Evolutionary conservation across 2,797 vertebrate species (phyloP).

Genomic region (Enteromius anoplus): DNA sequence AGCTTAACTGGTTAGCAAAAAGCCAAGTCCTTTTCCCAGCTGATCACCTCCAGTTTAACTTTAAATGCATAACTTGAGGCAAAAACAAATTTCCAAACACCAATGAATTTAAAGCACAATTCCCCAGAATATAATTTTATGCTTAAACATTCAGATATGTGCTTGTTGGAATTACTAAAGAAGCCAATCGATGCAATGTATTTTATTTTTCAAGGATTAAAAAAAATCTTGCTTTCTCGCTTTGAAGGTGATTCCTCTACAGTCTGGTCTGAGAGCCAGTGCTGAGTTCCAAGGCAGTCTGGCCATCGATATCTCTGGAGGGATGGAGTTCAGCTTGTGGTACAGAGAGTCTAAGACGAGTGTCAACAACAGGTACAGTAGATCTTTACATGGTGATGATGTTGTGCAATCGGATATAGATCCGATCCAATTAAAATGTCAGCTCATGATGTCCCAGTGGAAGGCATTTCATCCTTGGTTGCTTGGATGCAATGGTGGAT

Average conservation of each 20-base stretch:
- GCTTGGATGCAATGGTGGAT: background rate
- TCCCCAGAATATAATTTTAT: background rate
- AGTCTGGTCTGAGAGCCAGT: conserved; percentile 87
- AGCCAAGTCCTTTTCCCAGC: too few relatives aligned
- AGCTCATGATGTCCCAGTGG: background rate
- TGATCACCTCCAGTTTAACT: too few relatives aligned
- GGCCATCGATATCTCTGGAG: conserved; percentile 94
- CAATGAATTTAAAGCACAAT: background rate
- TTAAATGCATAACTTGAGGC: too few relatives aligned
- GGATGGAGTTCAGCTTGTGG: conserved; percentile 99
- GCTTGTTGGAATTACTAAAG: background rate
- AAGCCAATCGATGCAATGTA: background rate
- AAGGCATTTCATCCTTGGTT: background rate
- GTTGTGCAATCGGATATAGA: background rate
- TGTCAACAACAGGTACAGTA: conserved; percentile 88
- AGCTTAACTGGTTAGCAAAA: too few relatives aligned
- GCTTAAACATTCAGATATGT: background rate
- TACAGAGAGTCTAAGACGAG: conserved; percentile 97
- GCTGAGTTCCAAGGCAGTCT: conserved; percentile 89
- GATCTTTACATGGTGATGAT: conserved; percentile 33
- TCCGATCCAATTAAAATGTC: background rate
- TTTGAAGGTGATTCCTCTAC: conserved; percentile 88
- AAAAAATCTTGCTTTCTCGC: background rate
- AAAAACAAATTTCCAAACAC: background rate
- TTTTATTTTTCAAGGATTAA: background rate